Base-by-base conservation (phyloP, 1,140 invertebrate genomes). In the Coenobita brevimanus region DNA sequence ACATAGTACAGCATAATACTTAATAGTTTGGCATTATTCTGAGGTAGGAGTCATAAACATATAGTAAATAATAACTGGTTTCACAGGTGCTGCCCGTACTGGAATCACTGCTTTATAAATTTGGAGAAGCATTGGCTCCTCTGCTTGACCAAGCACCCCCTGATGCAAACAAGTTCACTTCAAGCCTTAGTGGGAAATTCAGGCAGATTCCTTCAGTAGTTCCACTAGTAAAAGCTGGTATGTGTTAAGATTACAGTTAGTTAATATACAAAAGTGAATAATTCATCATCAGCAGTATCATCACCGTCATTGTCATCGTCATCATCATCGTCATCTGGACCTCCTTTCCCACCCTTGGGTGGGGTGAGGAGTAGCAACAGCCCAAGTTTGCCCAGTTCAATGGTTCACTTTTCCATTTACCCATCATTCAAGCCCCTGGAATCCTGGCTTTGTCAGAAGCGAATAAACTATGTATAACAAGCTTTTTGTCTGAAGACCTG, bases 141-240 rank as follows among this genome's bases (percentile, higher is more conserved):
- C 90, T 95, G 2, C 91, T 95, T 76, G 94, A 95, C 88, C 87
- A 91, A 15, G 89, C 92, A 8, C 93, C 94, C 33, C 89, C 92
- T 82, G 91, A 92, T 83, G 57, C 92, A 43, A 91, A 62, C 41
- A 83, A 85, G 6, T 85, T 87, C 8, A 4, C n/a, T 10, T 82
- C 67, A 79, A 71, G 89, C 82, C 76, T 90, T 89, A 62, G 75
- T 89, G 91, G 91, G 73, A 91, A 88, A 87, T 60, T 89, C 15
- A 90, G 89, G 76, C 69, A 89, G 78, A 17, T 91, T 62, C 57
- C 62, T 3, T 33, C 82, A 60, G 71, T 78, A n/a, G 78, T 83
- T 75, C 88, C 43, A 76, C 30, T 90, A n/a, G 43, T 88, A 21
- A 91, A 85, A 57, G 69, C 86, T 10, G 90, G 85, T 90, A 79